Base-by-base conservation (phyloP, 2,113 vertebrate species). In the Tragelaphus buxtoni region DNA sequence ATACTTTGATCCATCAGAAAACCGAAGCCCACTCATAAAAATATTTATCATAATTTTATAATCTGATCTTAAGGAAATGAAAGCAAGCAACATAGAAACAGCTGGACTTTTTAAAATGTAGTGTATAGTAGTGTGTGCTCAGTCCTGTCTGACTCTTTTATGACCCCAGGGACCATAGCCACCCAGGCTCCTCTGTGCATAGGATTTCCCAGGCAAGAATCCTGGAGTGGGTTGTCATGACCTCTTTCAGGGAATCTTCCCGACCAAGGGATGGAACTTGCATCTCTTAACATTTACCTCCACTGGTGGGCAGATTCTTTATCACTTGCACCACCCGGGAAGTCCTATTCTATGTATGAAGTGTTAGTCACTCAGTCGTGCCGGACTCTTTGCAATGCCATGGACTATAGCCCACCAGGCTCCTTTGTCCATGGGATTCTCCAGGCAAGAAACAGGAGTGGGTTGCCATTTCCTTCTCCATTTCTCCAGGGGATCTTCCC, bases 321-420 rank as follows among this genome's bases (percentile, higher is more conserved):
- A 69, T 20, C 18, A 11, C n/a, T 69, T 35, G 9, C 0, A 0
- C 65, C 65, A 35, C 18, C 2, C 11, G n/a, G 65, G 18, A 69
- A 69, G 4, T n/a, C 18, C 2, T 35, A 35, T 69, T 20, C n/a
- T 69, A 35, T 11, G 9, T 35, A 35, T 69, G 18, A 35, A 69
- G n/a, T 69, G n/a, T 35, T 69, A 35, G 18, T n/a, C 4, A 4
- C n/a, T 69, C 9, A 22, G 18, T 69, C 0, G 2, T 20, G n/a
- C 18, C n/a, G 0, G 0, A 22, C 9, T 35, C n/a, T 35, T 65
- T 69, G n/a, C 0, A 0, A 69, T 0, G 0, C n/a, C 9, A 20
- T 35, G n/a, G 63, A 69, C 63, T 35, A 9, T 69, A 69, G n/a
- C n/a, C 63, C 63, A 69, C n/a, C 18, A 69, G n/a, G 2, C n/a